A percentile compares a stretch with the other conserved stretches of the same genome.
These are phyloP conservation scores for Bubo scandiacus DNA, from an alignment of 2,113 vertebrate species.

Conservation along the genomic window DNA sequence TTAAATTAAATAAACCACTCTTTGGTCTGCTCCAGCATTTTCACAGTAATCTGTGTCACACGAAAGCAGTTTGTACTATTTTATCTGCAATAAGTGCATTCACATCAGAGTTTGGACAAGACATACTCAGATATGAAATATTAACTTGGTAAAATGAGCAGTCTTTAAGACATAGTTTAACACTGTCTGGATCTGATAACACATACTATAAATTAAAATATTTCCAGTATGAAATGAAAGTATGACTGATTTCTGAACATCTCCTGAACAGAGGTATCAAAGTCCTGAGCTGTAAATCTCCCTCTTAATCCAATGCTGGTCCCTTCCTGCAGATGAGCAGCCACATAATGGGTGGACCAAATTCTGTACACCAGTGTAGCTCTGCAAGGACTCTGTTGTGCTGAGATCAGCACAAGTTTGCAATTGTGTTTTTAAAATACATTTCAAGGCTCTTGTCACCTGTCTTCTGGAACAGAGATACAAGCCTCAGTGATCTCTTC, in stretches of 20 bases:
- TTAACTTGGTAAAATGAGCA: not conserved
- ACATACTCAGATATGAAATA: accelerated
- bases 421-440: not conserved
- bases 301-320: not conserved
- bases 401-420: not conserved
- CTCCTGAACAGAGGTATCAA: not conserved
- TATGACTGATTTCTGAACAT: not conserved
- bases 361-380: not conserved
- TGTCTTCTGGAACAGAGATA: not conserved
- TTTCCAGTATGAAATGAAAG: not conserved
- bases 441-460: not conserved
- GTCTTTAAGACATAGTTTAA: not conserved
- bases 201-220: not conserved
- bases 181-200: not conserved
- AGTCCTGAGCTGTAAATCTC: not conserved
- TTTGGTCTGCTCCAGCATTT: not conserved
- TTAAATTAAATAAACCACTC: not conserved
- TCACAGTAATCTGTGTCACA: not conserved
- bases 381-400: not conserved
- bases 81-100: not conserved
- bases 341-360: not conserved
- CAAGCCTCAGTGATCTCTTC: not conserved
- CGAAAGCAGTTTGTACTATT: not conserved
- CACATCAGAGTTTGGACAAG: not conserved
- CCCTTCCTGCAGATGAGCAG: accelerated